Base-by-base conservation (phyloP, 1,140 invertebrate species). In the Agrypnia vestita region DNA sequence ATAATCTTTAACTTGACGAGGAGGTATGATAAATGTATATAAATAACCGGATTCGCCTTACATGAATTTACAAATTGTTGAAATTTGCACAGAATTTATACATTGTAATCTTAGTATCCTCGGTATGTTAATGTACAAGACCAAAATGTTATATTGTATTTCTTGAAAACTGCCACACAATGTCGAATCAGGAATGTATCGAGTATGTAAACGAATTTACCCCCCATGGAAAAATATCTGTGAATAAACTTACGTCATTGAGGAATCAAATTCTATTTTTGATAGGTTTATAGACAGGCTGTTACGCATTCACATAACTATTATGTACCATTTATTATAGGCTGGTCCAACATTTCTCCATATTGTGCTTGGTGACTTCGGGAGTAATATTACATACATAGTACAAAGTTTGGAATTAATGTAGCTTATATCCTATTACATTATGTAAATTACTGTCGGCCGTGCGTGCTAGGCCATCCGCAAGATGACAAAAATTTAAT, bases 251-350 rank as follows among this genome's bases (percentile, higher is more conserved):
- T 81, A 81, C 44, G 47, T 73, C 47, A 67, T 25, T 13, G 67
- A 74, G 67, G 80, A 81, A 81, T 78, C 19, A 46, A 51, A 67
- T 73, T 81, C 82, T 83, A 81, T 83, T 83, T 83, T 83, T 83
- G 82, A 81, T 83, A 83, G 71, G 82, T 83, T 83, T 80, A 78
- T 80, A 80, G 49, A 78, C 73, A 64, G 76, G 59, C 47, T 78
- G 76, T 78, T 78, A 59, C 55, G 51, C 64, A 71, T 78, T 78
- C 76, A 78, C 56, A 78, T 51, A 44, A 78, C 21, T 25, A 47
- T 44, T 43, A 15, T 47, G 44, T 53, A 55, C 47, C n/a, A 35
- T 55, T 73, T 47, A 47, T 15, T 46, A 71, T 71, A 71, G 67
- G 43, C 35, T 47, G 13, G 11, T 17, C 25, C 1, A 35, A 35